A percentile compares a stretch with the other conserved stretches of the same genome.
phyloP scores from a whole-genome alignment of 53 echinoderm and acorn worm genomes.

The Temnopleurus reevesii region DNA sequence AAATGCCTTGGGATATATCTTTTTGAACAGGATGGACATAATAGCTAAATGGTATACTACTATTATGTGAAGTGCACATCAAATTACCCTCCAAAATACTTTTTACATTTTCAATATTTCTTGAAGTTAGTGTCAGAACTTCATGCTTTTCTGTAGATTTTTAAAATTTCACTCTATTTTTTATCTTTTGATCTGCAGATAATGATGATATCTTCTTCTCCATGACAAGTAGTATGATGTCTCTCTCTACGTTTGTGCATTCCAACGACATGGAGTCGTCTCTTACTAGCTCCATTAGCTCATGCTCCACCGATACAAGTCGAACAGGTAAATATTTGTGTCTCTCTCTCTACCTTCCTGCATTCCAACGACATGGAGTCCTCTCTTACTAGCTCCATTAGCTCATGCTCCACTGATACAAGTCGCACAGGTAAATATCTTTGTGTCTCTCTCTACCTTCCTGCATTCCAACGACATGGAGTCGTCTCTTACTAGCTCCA shows the following conservation, averaged over 20 bases:
- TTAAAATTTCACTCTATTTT: not conserved
- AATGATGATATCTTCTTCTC: slow-evolving; percentile 94
- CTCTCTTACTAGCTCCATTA: slow-evolving; percentile 80
- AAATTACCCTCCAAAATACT: too few species aligned
- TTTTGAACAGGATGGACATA: too few species aligned
- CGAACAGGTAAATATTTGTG: slow-evolving; percentile 90
- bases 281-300: slow-evolving; percentile 80
- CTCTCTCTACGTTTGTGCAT: slow-evolving; percentile 67
- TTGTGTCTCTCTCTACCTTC: slow-evolving; percentile 75
- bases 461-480: slow-evolving; percentile 86
- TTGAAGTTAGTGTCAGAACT: too few species aligned
- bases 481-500: slow-evolving; percentile 80
- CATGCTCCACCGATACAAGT: slow-evolving; percentile 83
- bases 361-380: slow-evolving; percentile 83
- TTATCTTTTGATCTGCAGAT: slow-evolving; percentile 54
- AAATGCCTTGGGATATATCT: too few species aligned
- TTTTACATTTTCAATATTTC: too few species aligned
- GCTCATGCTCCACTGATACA: slow-evolving; percentile 81
- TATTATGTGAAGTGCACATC: too few species aligned
- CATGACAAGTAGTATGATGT: slow-evolving; percentile 89
- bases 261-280: slow-evolving; percentile 94
- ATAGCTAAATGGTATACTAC: too few species aligned
- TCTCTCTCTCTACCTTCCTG: slow-evolving; percentile 65
- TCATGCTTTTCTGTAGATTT: too few species aligned
- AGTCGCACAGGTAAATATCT: slow-evolving; percentile 76